phyloP scores from a whole-genome alignment of 2,888 invertebrate genomes.

The Ormyrus thymus region DNA sequence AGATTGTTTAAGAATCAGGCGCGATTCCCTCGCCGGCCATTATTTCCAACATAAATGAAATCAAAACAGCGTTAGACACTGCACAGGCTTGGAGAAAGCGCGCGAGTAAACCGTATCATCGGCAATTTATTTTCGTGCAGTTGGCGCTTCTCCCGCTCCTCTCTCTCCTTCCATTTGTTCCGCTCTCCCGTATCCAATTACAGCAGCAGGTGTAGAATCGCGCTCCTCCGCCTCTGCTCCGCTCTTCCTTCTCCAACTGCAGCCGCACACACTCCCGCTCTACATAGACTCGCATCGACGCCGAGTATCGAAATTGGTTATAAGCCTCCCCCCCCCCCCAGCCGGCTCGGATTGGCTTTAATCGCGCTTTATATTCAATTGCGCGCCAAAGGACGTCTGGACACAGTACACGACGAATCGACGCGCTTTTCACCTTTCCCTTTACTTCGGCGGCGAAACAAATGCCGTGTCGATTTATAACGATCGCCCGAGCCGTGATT shows the following conservation, averaged over 20 bases:
- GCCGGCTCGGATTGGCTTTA: conserved; percentile 43
- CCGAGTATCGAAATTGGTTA: conserved; percentile 52
- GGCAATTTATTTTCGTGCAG: conserved; percentile 39
- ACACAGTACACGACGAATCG: too few relatives aligned
- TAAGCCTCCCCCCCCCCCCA: conserved; percentile 23
- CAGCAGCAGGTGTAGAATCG: conserved; percentile 48
- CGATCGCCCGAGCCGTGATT: neutral
- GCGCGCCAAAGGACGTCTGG: neutral
- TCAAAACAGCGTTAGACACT: conserved; percentile 3
- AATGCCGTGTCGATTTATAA: too few relatives aligned
- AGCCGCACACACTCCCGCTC: neutral
- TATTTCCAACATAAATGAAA: neutral
- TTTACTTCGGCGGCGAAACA: too few relatives aligned
- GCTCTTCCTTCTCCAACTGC: conserved; percentile 1
- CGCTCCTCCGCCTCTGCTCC: neutral
- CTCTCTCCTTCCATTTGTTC: conserved; percentile 8
- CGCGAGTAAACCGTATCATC: conserved; percentile 18
- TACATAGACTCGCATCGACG: neutral
- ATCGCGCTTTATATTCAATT: conserved; percentile 56
- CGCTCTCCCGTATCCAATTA: conserved; percentile 47
- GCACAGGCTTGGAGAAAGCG: neutral
- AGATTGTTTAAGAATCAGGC: neutral
- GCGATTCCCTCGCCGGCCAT: neutral
- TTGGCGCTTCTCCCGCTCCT: neutral
- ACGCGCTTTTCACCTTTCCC: too few relatives aligned